Conservation (phyloP, 2,797 vertebrate genomes). For the Mus spretus region DNA sequence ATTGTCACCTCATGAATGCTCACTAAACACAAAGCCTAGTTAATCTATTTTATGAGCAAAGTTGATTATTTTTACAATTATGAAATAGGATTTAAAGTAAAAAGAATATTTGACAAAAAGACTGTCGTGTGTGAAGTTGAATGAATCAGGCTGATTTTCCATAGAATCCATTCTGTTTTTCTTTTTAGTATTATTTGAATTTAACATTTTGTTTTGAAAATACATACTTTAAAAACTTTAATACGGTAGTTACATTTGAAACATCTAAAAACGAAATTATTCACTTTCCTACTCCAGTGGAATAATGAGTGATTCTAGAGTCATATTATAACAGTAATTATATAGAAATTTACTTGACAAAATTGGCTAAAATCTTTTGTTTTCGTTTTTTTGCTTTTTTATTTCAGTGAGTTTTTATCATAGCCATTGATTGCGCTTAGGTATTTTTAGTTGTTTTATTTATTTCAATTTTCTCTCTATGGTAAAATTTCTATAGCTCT, state of each 20-base stretch:
- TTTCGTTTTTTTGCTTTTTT: background rate
- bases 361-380: background rate
- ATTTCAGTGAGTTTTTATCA: background rate
- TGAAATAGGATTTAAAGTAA: conserved; percentile 79
- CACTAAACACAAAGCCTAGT: conserved; percentile 65
- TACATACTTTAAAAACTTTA: conserved; percentile 21
- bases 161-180: conserved; percentile 74
- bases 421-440: background rate
- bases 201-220: conserved; percentile 74
- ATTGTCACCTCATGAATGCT: conserved; percentile 67
- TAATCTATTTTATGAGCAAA: conserved; percentile 49
- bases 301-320: conserved; percentile 37
- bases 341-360: conserved; percentile 33
- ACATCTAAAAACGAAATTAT: conserved; percentile 4
- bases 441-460: background rate
- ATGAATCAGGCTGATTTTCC: conserved; percentile 78
- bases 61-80: conserved; percentile 83
- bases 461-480: background rate
- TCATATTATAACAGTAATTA: conserved; percentile 37
- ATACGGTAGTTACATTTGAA: background rate
- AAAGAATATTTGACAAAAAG: conserved; percentile 77
- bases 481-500: background rate
- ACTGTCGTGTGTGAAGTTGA: conserved; percentile 68
- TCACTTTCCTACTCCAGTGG: conserved; percentile 31
- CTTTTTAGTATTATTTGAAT: conserved; percentile 66